Conservation (phyloP, 1,140 invertebrate genomes). For the Drosophila mojavensis region DNA sequence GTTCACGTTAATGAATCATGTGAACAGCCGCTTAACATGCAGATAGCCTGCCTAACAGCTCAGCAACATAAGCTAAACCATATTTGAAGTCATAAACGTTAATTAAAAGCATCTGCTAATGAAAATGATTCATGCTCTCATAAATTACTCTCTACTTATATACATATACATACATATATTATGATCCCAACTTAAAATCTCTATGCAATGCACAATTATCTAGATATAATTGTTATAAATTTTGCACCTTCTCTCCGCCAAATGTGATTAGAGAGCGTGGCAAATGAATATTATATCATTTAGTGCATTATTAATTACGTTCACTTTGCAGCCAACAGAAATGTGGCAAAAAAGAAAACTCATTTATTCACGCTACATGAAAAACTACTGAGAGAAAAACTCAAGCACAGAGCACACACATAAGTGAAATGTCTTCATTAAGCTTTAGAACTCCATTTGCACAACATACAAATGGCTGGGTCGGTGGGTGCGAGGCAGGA, state of each 20-base stretch:
- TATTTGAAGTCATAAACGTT: no score
- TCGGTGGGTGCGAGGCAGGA: no score
- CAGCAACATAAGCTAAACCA: no score
- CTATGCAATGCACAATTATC: not conserved
- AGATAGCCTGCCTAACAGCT: no score
- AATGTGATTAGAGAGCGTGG: not conserved
- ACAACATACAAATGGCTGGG: conserved; percentile 21
- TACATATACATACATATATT: not conserved
- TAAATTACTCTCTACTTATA: no score
- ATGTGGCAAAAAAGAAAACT: conserved; percentile 8
- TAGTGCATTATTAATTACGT: conserved; percentile 43
- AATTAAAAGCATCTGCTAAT: no score
- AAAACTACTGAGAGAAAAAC: conserved; percentile 29
- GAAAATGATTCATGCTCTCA: not conserved
- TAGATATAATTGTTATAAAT: not conserved
- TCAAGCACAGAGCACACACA: not conserved
- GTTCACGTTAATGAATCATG: no score
- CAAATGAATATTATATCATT: conserved; percentile 11
- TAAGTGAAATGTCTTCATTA: conserved; percentile 48
- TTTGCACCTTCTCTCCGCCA: not conserved
- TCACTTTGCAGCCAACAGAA: conserved; percentile 35
- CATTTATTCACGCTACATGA: conserved; percentile 42
- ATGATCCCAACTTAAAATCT: not conserved
- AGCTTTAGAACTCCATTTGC: conserved; percentile 42
- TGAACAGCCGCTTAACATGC: no score